Conservation (phyloP, 2,113 vertebrate genomes). For the rabbit (Oryctolagus cuniculus) region DNA sequence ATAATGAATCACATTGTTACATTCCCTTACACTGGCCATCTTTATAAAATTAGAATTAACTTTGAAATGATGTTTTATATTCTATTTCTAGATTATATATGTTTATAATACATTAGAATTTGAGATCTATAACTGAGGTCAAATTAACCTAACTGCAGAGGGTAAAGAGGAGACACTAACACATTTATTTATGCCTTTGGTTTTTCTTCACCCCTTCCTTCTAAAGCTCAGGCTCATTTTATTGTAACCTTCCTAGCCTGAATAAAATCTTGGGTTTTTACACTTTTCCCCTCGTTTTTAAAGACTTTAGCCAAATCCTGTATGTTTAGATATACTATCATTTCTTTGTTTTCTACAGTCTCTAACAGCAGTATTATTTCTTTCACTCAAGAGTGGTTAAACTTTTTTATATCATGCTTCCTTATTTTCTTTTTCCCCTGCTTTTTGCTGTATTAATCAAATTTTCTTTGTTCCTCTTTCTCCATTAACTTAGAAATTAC, state of each 20-base stretch:
- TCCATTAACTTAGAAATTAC: constrained; percentile 8
- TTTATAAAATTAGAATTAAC: neutral
- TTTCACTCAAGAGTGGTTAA: neutral
- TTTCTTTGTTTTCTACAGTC: neutral
- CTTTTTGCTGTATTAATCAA: neutral
- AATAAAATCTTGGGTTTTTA: neutral
- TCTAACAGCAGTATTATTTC: neutral
- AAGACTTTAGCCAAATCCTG: neutral
- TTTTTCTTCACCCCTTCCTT: neutral
- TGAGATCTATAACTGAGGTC: neutral
- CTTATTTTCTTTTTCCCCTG: neutral
- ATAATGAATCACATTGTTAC: neutral
- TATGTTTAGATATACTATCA: too few species aligned
- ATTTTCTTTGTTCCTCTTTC: neutral
- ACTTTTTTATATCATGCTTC: neutral
- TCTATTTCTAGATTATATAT: neutral
- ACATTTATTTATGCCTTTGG: constrained; percentile 2
- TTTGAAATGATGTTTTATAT: neutral
- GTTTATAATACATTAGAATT: neutral
- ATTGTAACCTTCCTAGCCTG: neutral
- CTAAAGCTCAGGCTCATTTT: constrained; percentile 7
- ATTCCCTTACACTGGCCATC: neutral
- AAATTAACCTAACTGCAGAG: neutral
- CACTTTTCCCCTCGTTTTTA: neutral
- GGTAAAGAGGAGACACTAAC: neutral